Percentiles rank a stretch among this genome's conserved stretches.
These are phyloP conservation scores for Ylistrum balloti DNA, from an alignment of 1,140 invertebrate species.

Conservation along the genomic window DNA sequence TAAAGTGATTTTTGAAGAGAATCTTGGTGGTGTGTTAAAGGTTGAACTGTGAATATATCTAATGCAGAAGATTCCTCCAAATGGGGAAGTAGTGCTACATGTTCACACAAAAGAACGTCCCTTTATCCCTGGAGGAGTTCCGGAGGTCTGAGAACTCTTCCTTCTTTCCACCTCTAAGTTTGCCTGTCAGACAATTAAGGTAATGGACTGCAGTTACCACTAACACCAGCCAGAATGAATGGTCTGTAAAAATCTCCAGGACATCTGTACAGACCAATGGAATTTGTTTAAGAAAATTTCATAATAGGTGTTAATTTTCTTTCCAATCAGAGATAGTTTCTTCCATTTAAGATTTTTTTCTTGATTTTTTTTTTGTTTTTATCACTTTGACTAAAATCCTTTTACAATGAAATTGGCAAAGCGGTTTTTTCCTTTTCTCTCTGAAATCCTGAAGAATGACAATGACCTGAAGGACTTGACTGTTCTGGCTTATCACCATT, in stretches of 20 bases:
- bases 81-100: background rate
- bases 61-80: background rate
- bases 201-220: background rate
- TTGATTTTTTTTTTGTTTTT: background rate
- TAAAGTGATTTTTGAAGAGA: conserved; percentile 40
- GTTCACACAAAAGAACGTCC: conserved; percentile 9
- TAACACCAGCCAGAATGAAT: background rate
- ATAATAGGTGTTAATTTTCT: background rate
- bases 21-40: background rate
- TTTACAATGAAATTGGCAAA: background rate
- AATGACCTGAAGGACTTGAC: too few species aligned
- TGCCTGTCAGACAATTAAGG: background rate
- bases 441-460: too few species aligned
- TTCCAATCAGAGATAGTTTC: background rate
- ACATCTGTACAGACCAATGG: background rate
- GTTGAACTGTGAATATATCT: conserved; percentile 16
- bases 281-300: background rate
- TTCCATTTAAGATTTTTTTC: background rate
- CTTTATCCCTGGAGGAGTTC: background rate
- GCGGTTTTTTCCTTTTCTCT: background rate
- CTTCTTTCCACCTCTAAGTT: background rate
- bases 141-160: background rate
- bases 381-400: background rate
- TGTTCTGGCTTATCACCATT: too few species aligned
- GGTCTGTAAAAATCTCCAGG: background rate